These are phyloP conservation scores for Tiaroga cobitis DNA, from an alignment of 2,797 vertebrate species.

Conservation along the genomic window DNA sequence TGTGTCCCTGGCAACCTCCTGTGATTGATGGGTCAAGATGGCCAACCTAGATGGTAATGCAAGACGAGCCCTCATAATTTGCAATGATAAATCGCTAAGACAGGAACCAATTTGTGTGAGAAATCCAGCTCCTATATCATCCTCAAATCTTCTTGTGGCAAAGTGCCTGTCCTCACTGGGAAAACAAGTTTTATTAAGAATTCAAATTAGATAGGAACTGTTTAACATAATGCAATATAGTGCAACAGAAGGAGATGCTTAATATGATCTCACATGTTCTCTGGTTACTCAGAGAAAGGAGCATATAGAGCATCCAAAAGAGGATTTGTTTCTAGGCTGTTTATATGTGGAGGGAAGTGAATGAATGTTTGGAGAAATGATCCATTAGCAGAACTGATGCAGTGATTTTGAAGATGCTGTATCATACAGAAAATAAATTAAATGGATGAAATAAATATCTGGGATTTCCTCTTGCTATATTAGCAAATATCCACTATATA, in stretches of 20 bases:
- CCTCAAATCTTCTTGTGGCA: conserved; percentile 76
- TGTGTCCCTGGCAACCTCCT: conserved; percentile 75
- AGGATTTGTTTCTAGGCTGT: conserved; percentile 29
- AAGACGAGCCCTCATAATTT: conserved; percentile 79
- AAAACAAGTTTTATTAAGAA: conserved; percentile 78
- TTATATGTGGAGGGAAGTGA: neutral
- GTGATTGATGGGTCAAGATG: conserved; percentile 84
- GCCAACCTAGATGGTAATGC: conserved; percentile 72
- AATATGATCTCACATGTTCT: conserved; percentile 43
- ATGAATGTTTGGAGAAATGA: neutral
- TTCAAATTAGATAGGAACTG: conserved; percentile 74
- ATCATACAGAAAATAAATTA: neutral
- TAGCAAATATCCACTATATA: neutral
- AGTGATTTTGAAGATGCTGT: neutral
- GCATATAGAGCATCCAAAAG: conserved; percentile 25
- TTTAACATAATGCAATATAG: conserved; percentile 65
- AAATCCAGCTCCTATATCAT: conserved; percentile 81
- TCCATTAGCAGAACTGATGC: neutral
- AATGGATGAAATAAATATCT: neutral
- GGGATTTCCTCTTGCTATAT: neutral
- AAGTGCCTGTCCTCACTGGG: conserved; percentile 75
- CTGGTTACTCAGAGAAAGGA: conserved; percentile 12
- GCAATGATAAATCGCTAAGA: conserved; percentile 81
- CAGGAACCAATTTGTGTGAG: conserved; percentile 81
- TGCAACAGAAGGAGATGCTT: conserved; percentile 56